Conservation (phyloP, 2,113 vertebrate genomes). For the Python bivittatus region DNA sequence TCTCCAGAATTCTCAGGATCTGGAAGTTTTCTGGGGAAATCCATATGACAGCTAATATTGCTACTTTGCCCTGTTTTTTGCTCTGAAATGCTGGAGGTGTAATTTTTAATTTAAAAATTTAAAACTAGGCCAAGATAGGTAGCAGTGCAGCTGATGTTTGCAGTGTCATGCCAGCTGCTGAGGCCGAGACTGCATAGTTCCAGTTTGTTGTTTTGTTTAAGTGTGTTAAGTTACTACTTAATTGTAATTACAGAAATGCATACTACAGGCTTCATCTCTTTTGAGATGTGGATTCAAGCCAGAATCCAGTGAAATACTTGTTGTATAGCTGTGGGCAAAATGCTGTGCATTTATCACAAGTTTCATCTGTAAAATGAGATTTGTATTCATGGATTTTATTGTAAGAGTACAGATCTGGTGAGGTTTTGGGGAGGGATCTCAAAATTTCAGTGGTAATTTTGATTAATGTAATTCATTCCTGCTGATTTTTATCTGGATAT, state of each 20-base stretch:
- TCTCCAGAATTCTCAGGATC: background rate
- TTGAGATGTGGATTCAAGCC: background rate
- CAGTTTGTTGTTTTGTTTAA: background rate
- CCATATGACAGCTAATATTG: background rate
- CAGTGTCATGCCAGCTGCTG: background rate
- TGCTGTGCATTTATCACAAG: background rate
- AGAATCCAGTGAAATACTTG: background rate
- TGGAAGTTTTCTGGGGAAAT: background rate
- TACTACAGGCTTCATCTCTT: background rate
- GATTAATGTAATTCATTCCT: background rate
- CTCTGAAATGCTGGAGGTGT: background rate
- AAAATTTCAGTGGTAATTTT: background rate
- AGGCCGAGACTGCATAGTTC: background rate
- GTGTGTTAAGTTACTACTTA: background rate
- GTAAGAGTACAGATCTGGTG: background rate
- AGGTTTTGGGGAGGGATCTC: background rate
- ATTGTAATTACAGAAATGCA: background rate
- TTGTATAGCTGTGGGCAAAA: background rate
- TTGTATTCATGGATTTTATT: background rate
- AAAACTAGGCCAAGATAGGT: background rate
- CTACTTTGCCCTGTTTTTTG: background rate
- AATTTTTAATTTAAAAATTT: background rate
- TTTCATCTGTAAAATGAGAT: background rate
- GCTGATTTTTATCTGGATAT: background rate
- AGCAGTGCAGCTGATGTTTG: background rate